These are phyloP conservation scores for Pachliopta kotzebuea DNA, from an alignment of 2,888 invertebrate genomes.

Conservation along the genomic window DNA sequence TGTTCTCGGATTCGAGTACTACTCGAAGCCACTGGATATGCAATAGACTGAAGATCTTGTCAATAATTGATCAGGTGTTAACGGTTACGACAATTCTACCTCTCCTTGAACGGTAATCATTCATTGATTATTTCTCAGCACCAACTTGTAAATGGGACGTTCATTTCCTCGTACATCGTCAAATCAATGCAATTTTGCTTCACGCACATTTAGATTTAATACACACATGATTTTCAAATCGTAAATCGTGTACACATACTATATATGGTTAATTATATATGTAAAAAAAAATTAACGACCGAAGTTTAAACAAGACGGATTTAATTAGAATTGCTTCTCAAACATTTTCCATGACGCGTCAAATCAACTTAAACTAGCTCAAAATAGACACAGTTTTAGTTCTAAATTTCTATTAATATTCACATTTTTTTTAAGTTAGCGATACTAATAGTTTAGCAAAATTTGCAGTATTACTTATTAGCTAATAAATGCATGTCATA, in stretches of 20 bases:
- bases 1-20: slow-evolving; percentile 3
- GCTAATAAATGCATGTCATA: no score
- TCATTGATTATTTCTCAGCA: slow-evolving; percentile 23
- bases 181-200: background rate
- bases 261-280: background rate
- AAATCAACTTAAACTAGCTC: no score
- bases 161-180: slow-evolving; percentile 12
- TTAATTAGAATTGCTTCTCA: no score
- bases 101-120: slow-evolving; percentile 28
- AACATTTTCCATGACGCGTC: no score
- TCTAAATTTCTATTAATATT: no score
- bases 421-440: no score
- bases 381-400: no score
- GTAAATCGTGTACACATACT: background rate
- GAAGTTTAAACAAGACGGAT: no score
- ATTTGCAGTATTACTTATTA: no score
- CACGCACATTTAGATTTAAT: slow-evolving; percentile 1
- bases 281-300: no score
- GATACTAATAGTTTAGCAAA: no score
- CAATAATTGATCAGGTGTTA: background rate
- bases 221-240: background rate
- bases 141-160: background rate
- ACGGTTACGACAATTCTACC: slow-evolving; percentile 16
- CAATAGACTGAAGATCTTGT: slow-evolving; percentile 9
- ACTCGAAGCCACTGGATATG: background rate